Percentiles rank a stretch among this genome's conserved stretches.
phyloP scores from a whole-genome alignment of 2,888 invertebrate species.

The Drosophila fulvimacula region DNA sequence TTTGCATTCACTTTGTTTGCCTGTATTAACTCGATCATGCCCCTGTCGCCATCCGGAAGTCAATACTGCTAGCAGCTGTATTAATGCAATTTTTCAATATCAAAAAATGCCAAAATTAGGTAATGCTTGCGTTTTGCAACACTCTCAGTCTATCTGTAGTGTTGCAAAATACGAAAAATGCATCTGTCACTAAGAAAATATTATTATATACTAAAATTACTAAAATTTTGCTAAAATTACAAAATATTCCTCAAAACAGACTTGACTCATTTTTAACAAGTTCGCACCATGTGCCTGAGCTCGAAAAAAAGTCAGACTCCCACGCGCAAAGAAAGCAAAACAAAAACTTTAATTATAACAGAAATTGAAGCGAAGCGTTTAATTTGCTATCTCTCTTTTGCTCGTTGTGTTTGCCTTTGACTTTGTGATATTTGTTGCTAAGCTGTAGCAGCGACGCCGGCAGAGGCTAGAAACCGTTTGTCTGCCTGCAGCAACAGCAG shows the following conservation, averaged over 20 bases:
- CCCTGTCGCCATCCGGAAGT: background rate
- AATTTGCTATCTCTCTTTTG: conserved; percentile 16
- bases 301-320: background rate
- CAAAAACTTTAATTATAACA: conserved; percentile 20
- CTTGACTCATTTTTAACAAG: background rate
- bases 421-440: conserved; percentile 23
- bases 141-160: conserved; percentile 3
- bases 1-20: conserved; percentile 45
- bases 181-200: background rate
- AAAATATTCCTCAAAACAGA: no score
- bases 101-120: background rate
- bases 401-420: conserved; percentile 15
- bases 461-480: conserved; percentile 17
- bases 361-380: conserved; percentile 13
- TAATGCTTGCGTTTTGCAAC: background rate
- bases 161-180: background rate
- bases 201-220: no score
- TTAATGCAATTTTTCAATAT: background rate
- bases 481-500: conserved; percentile 17
- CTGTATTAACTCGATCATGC: conserved; percentile 36
- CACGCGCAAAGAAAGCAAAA: conserved; percentile 1
- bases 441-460: conserved; percentile 2
- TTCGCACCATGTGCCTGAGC: conserved; percentile 6
- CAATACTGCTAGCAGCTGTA: background rate
- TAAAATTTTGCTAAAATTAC: no score